Evolutionary conservation across 2,113 vertebrate species (phyloP), one percentile per base, ranked within the genome.

Genomic region (Percopsis transmontana): DNA sequence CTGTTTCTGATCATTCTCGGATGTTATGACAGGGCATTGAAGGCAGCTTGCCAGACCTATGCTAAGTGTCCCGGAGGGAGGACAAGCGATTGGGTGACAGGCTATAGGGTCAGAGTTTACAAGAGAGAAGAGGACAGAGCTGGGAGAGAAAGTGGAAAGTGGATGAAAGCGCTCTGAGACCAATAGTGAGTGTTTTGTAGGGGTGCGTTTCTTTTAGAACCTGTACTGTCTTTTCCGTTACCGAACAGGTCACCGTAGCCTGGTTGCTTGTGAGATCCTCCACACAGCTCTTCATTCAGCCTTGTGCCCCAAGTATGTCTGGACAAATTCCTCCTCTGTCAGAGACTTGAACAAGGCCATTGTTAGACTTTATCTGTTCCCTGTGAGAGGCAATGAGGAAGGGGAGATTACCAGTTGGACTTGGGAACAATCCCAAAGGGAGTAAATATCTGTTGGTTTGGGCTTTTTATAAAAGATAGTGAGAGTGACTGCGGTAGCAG

Each of bases 1-100:
- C 47, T 44, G 16, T 69, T 13, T 14, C 0, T 59, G 16, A 18
- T 21, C 27, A 23, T 42, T 42, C 4, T 21, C 18, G 7, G 12
- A 48, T 45, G 41, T 2, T 21, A 8, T 21, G 58, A 16, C 1
- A 5, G 59, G 8, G 54, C n/a, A 62, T 47, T 47, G 20, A 33
- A 19, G 72, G 72, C 62, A 58, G 53, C 41, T 50, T 83, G 76
- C 81, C 72, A 74, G 69, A 47, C 58, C 64, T 74, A 62, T 69
- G 66, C 59, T 60, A 60, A 79, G 70, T 75, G 79, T 74, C 65
- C 61, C 66, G 58, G 61, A 76, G 72, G 66, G 68, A 66, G 41
- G 21, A 85, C 54, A 55, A 75, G 69, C 67, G n/a, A n/a, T n/a
- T n/a, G n/a, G n/a, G 59, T 67, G 23, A 15, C 45, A 15, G 24